Evolutionary conservation across 2,113 vertebrate genomes (phyloP).

Genomic region (Pyxicephalus adspersus): DNA sequence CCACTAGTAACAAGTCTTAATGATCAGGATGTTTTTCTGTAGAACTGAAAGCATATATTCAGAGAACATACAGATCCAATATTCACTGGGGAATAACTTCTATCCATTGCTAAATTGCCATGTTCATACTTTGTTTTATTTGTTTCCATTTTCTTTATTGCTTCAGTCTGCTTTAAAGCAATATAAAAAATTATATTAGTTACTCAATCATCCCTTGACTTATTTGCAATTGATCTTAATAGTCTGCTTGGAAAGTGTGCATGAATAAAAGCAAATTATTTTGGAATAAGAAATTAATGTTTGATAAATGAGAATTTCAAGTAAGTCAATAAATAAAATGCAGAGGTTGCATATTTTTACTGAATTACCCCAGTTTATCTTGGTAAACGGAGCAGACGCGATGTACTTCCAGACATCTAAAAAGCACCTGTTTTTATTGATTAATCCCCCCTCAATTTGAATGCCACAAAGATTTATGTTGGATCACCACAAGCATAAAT

Average conservation of each 20-base stretch:
- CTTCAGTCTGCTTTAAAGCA: constrained; percentile 25
- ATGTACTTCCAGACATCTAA: constrained; percentile 33
- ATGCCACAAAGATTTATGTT: constrained; percentile 43
- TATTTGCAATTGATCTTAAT: constrained; percentile 47
- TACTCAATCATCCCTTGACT: constrained; percentile 38
- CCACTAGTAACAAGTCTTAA: too few species aligned
- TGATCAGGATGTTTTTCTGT: too few species aligned
- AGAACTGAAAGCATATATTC: background rate
- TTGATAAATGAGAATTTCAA: constrained; percentile 42
- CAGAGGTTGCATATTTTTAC: constrained; percentile 30
- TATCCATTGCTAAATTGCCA: constrained; percentile 8
- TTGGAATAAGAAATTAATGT: constrained; percentile 50
- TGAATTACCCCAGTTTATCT: constrained; percentile 48
- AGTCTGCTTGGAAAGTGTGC: constrained; percentile 27
- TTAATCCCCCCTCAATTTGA: constrained; percentile 44
- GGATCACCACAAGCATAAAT: constrained; percentile 15
- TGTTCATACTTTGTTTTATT: constrained; percentile 33
- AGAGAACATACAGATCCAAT: background rate
- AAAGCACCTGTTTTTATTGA: constrained; percentile 50
- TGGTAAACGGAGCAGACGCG: constrained; percentile 10
- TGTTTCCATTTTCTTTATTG: constrained; percentile 42
- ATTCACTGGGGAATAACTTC: constrained; percentile 19
- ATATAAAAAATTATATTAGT: constrained; percentile 43
- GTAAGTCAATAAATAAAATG: constrained; percentile 51
- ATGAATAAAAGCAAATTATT: constrained; percentile 49